phyloP scores from a whole-genome alignment of 2,888 invertebrate species.

The Ophion ellenae region DNA sequence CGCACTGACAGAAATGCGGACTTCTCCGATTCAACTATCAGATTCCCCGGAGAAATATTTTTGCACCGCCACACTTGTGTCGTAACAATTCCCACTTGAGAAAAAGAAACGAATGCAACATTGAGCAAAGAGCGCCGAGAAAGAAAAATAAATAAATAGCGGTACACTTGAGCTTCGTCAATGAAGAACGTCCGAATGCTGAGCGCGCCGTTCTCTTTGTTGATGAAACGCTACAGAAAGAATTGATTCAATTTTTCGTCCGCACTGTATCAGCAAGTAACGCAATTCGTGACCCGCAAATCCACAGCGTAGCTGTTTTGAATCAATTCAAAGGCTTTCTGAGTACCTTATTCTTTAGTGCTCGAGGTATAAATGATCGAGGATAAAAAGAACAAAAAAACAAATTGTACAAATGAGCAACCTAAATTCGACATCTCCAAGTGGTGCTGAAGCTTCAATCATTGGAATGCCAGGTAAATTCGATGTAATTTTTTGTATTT shows the following conservation, averaged over 20 bases:
- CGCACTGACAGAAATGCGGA: constrained; percentile 47
- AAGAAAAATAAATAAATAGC: constrained; percentile 3
- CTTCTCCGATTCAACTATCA: constrained; percentile 57
- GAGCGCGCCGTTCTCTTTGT: constrained; percentile 4
- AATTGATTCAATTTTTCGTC: background rate
- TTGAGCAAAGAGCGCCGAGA: background rate
- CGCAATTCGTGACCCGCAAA: background rate
- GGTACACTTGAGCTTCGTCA: constrained; percentile 7
- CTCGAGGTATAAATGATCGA: background rate
- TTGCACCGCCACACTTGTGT: background rate
- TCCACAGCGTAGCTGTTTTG: background rate
- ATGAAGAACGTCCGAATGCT: constrained; percentile 16
- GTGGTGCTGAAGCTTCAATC: background rate
- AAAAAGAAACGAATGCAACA: constrained; percentile 6
- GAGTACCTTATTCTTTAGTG: background rate
- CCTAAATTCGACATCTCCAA: background rate
- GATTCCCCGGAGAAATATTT: constrained; percentile 33
- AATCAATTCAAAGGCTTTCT: background rate
- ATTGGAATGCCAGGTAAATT: too few species aligned
- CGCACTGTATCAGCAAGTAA: background rate
- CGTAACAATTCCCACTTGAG: constrained; percentile 1
- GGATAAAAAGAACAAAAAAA: background rate
- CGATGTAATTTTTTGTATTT: background rate
- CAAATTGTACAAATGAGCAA: background rate
- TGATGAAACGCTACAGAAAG: constrained; percentile 7